These are phyloP conservation scores for Thymelicus acteon DNA, from an alignment of 2,888 invertebrate species.

Conservation along the genomic window DNA sequence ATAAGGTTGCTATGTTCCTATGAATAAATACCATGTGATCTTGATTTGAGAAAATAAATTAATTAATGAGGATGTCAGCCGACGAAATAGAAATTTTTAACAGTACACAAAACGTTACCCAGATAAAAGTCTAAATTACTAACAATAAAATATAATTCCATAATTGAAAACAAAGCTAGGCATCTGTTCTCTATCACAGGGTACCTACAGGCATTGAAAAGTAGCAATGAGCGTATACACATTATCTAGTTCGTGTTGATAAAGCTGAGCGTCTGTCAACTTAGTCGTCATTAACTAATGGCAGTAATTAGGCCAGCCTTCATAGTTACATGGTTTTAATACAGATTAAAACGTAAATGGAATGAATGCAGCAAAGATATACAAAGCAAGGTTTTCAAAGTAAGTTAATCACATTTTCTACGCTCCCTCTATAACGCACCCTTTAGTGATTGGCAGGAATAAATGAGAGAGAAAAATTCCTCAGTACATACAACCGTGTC, in stretches of 20 bases:
- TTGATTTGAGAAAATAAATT: neutral
- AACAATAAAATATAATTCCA: conserved; percentile 28
- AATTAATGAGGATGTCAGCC: no score
- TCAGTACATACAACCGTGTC: conserved; percentile 5
- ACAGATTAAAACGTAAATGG: conserved; percentile 37
- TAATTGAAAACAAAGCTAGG: conserved; percentile 33
- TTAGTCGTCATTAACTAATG: conserved; percentile 38
- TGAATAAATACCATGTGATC: no score
- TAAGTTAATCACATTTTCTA: conserved; percentile 27
- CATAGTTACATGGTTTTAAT: conserved; percentile 33
- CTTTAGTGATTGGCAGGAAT: conserved; percentile 15
- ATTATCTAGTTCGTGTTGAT: conserved; percentile 34
- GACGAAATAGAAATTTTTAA: no score
- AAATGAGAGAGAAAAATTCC: conserved; percentile 3
- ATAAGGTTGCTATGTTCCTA: no score
- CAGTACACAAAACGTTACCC: conserved; percentile 19
- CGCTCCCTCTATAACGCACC: conserved; percentile 12
- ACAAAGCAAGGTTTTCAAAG: conserved; percentile 30
- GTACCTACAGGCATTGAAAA: conserved; percentile 33
- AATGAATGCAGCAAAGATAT: conserved; percentile 28
- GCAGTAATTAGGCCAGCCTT: conserved; percentile 36
- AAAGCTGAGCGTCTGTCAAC: conserved; percentile 34
- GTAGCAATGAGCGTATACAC: conserved; percentile 37
- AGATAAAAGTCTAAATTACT: conserved; percentile 5
- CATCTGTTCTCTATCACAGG: conserved; percentile 25